These are phyloP conservation scores for Mechanitis mazaeus DNA, from an alignment of 2,888 invertebrate genomes.

Conservation along the genomic window DNA sequence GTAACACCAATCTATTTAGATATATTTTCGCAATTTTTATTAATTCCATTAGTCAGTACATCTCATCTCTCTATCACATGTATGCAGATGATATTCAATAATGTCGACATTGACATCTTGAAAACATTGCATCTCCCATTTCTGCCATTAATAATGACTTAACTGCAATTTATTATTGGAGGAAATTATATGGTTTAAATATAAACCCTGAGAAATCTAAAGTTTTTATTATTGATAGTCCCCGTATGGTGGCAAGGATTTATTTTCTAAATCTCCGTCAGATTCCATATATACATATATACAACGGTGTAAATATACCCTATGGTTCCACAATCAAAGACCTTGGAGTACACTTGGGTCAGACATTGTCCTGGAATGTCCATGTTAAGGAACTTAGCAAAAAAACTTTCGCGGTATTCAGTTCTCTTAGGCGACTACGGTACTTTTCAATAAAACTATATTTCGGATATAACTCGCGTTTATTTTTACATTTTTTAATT, in stretches of 20 bases:
- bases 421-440: neutral
- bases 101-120: neutral
- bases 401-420: neutral
- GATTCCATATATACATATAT: neutral
- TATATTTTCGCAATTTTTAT: too few species aligned
- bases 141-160: neutral
- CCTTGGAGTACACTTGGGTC: neutral
- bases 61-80: neutral
- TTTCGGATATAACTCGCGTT: too few species aligned
- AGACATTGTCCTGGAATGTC: neutral
- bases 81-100: neutral
- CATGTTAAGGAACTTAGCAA: neutral
- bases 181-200: neutral
- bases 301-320: neutral
- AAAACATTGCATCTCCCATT: neutral
- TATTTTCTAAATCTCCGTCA: too few species aligned
- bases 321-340: constrained; percentile 1
- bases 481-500: too few species aligned
- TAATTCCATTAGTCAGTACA: too few species aligned
- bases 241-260: too few species aligned
- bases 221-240: too few species aligned
- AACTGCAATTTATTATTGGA: neutral
- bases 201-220: too few species aligned
- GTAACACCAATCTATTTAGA: too few species aligned
- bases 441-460: neutral